phyloP scores from a whole-genome alignment of 2,113 vertebrate genomes.

The Arvicanthis niloticus region DNA sequence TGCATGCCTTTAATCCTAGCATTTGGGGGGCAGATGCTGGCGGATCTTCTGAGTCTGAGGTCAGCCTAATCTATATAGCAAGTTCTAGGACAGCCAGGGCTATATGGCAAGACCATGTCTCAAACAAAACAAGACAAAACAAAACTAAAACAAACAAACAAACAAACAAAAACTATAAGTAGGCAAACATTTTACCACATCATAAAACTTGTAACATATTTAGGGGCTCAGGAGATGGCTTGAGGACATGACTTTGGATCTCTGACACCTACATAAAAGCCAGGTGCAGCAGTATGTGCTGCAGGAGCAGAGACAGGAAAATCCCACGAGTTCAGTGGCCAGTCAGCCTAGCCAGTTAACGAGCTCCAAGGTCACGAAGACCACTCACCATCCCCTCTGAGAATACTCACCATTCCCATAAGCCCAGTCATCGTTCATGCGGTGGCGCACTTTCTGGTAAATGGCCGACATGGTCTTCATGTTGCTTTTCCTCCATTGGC shows the following conservation, averaged over 20 bases:
- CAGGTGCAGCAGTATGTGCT: background rate
- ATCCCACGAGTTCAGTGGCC: background rate
- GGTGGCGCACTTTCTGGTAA: slow-evolving; percentile 94
- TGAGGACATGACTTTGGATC: too few relatives aligned
- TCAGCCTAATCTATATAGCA: background rate
- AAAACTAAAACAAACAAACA: background rate
- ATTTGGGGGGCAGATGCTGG: background rate
- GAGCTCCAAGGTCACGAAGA: background rate
- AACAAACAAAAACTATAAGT: background rate
- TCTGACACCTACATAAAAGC: background rate
- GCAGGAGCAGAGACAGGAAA: background rate
- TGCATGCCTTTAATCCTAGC: background rate
- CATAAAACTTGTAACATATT: background rate
- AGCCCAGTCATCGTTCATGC: slow-evolving; percentile 95
- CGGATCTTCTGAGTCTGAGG: background rate
- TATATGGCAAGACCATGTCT: background rate
- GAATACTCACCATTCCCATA: slow-evolving; percentile 91
- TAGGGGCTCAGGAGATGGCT: background rate
- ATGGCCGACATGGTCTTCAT: slow-evolving; percentile 96
- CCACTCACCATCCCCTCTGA: background rate
- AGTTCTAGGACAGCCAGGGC: background rate
- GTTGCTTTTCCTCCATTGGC: slow-evolving; percentile 93
- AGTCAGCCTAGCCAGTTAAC: background rate
- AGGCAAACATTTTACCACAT: background rate
- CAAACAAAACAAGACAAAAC: background rate